phyloP scores from a whole-genome alignment of 1,140 invertebrate genomes.

The Alviniconcha marisindica region DNA sequence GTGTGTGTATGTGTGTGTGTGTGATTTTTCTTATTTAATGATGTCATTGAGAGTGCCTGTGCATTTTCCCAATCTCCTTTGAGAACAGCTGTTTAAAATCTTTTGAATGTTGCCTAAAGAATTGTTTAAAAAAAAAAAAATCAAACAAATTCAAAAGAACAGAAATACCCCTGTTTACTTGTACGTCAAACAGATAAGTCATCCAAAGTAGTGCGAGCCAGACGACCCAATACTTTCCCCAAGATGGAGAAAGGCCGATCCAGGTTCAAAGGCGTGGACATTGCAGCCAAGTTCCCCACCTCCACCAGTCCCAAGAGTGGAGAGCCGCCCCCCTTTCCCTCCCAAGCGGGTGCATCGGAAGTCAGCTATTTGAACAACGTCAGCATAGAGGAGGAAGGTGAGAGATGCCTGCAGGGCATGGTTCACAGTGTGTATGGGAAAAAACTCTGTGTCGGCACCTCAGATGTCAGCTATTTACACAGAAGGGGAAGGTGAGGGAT shows the following conservation, averaged over 20 bases:
- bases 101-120: too few species aligned
- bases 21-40: too few species aligned
- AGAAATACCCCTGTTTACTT: too few species aligned
- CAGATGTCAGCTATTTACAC: too few species aligned
- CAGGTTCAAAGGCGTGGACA: neutral
- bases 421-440: neutral
- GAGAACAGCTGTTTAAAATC: too few species aligned
- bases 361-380: neutral
- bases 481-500: too few species aligned
- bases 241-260: neutral
- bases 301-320: neutral
- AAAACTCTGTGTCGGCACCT: too few species aligned
- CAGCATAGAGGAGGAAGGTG: slow-evolving; percentile 23
- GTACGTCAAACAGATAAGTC: slow-evolving; percentile 8
- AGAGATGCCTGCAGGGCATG: neutral
- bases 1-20: too few species aligned
- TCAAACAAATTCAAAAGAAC: too few species aligned
- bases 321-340: neutral
- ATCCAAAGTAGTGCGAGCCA: neutral
- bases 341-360: neutral
- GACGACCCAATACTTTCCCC: slow-evolving; percentile 29
- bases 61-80: too few species aligned
- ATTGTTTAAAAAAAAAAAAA: too few species aligned
- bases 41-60: too few species aligned
- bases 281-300: neutral